Base-by-base conservation (phyloP, 2,797 vertebrate genomes). In the Enteromius viviparus region DNA sequence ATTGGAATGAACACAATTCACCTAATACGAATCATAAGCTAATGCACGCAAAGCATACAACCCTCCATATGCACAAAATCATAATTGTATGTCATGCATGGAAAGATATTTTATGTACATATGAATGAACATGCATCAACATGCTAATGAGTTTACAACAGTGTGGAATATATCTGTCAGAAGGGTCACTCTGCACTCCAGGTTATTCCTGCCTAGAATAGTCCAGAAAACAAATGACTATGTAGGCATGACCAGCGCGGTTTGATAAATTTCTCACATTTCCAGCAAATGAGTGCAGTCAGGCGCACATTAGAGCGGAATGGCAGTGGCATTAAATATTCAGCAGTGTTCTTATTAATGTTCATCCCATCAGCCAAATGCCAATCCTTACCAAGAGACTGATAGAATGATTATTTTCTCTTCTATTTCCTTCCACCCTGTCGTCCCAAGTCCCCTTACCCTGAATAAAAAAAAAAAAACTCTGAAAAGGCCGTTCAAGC, bases 281-380 rank as follows among this genome's bases (percentile, higher is more conserved):
- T 90, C 62, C 58, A 51, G 85, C 81, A 89, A 89, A 90, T 89
- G 74, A 89, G 87, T 84, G 84, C 64, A 83, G 87, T 85, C 81
- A 86, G 81, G 66, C 76, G 42, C 82, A 89, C 85, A 89, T 89
- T 87, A 86, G 80, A 66, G 75, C 82, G 55, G 84, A 89, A 89
- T 86, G 85, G 81, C 75, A 80, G 84, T 66, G 53, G 55, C 84
- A 90, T 90, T 88, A 89, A 91, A 89, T 89, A 91, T 89, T 88
- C 83, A 89, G 65, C 74, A 87, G 69, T 64, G 62, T 71, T 85
- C 83, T 86, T 83, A 89, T 86, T 86, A 89, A 89, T 89, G 84
- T 74, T 81, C 82, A 79, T 77, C 62, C 82, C 76, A 75, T 86
- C 85, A 80, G 87, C 79, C 55, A 86, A 87, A 88, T 86, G 83